Percentiles rank a stretch among this genome's conserved stretches.
Conservation (phyloP, 2,797 vertebrate species). For the Halcyon badia region DNA sequence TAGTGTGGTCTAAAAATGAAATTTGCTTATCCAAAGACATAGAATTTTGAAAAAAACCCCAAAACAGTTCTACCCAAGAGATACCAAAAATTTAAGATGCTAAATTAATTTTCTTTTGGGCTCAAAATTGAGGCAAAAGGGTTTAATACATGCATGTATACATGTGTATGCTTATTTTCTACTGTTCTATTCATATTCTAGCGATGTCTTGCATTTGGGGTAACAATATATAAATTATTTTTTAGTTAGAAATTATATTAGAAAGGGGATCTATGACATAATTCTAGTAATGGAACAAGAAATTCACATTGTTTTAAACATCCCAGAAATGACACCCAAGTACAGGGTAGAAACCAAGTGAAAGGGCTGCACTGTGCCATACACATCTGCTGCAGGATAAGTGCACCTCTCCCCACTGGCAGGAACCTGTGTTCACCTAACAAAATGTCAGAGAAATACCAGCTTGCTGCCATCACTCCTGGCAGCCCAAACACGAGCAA, state of each 20-base stretch:
- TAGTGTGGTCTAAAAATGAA: neutral
- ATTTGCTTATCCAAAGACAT: neutral
- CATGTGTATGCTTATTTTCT: neutral
- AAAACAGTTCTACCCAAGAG: neutral
- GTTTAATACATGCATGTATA: neutral
- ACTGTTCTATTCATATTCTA: neutral
- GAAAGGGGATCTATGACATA: neutral
- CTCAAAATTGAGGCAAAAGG: neutral
- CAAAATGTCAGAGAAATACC: neutral
- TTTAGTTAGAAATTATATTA: neutral
- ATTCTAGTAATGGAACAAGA: neutral
- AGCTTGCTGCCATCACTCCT: neutral
- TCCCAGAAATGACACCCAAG: neutral
- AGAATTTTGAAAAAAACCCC: neutral
- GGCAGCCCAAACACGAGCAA: neutral
- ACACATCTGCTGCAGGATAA: fast-evolving
- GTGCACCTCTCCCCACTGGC: neutral
- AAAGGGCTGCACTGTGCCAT: neutral
- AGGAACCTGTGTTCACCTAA: fast-evolving
- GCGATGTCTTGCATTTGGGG: neutral
- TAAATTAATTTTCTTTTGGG: neutral
- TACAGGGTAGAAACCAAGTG: neutral
- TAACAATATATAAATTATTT: neutral
- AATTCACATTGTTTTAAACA: neutral
- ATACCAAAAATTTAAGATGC: neutral